Conservation (phyloP, 2,797 vertebrate genomes). For the Semaprochilodus insignis region DNA sequence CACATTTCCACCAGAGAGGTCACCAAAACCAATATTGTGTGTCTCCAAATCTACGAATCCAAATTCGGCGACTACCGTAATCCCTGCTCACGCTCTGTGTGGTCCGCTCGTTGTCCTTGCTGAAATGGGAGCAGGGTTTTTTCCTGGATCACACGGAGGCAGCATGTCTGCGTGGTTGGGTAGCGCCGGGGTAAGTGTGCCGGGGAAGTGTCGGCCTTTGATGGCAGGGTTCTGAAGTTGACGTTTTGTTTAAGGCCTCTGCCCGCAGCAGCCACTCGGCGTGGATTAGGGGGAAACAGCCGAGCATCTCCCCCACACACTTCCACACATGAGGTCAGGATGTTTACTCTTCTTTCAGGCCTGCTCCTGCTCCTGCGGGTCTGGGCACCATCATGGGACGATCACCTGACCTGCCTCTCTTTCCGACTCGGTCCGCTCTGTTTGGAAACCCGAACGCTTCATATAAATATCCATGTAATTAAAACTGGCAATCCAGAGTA, state of each 20-base stretch:
- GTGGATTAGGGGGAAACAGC: conserved; percentile 19
- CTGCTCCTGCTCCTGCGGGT: conserved; percentile 41
- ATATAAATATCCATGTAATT: conserved; percentile 13
- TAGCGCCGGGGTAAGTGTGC: conserved; percentile 1
- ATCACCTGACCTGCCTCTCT: conserved; percentile 36
- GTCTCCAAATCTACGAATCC: too few relatives aligned
- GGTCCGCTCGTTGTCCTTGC: too few relatives aligned
- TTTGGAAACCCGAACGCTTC: conserved; percentile 20
- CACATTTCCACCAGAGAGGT: too few relatives aligned
- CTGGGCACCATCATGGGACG: conserved; percentile 58
- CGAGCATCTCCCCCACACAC: conserved; percentile 11
- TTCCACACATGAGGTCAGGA: conserved; percentile 60
- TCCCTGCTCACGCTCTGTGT: neutral
- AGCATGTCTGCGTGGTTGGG: too few relatives aligned
- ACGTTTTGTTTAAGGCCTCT: conserved; percentile 44
- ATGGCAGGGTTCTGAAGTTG: conserved; percentile 48
- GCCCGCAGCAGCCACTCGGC: neutral
- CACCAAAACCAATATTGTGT: too few relatives aligned
- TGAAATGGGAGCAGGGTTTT: neutral
- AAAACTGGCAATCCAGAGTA: neutral
- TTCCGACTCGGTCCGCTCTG: neutral
- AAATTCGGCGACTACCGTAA: neutral
- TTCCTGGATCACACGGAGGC: neutral
- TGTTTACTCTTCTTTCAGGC: conserved; percentile 68
- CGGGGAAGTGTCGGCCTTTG: conserved; percentile 53